These are phyloP conservation scores for Pseudomyrmex gracilis DNA, from an alignment of 1,140 invertebrate species.

Conservation along the genomic window DNA sequence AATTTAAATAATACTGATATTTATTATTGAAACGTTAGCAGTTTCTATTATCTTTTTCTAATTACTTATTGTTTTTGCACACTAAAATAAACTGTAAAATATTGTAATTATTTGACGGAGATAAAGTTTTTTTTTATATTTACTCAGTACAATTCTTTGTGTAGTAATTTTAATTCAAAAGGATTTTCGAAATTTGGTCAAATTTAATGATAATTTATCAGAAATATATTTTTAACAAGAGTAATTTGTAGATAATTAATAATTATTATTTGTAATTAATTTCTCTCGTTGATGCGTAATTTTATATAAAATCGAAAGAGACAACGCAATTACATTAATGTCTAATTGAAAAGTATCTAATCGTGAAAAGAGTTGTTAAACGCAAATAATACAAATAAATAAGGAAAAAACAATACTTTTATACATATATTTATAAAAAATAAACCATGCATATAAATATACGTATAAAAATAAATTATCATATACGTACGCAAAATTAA, in stretches of 20 bases:
- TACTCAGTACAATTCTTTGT: not conserved
- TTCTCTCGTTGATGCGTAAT: constrained; percentile 1
- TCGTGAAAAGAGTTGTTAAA: constrained; percentile 54
- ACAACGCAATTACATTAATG: constrained; percentile 9
- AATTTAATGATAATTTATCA: constrained; percentile 20
- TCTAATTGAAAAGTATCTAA: constrained; percentile 25
- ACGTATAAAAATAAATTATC: constrained; percentile 36
- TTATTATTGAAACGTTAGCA: constrained; percentile 30
- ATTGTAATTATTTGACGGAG: constrained; percentile 12
- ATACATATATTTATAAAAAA: not conserved
- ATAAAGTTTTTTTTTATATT: no score
- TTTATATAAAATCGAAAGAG: constrained; percentile 47
- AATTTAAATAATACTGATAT: constrained; percentile 9
- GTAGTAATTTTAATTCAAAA: not conserved
- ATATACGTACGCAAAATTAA: constrained; percentile 66
- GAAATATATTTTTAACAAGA: constrained; percentile 2
- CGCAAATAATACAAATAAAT: constrained; percentile 69
- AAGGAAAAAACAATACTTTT: constrained; percentile 62
- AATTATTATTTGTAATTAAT: no score
- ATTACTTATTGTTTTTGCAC: not conserved
- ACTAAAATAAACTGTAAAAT: not conserved
- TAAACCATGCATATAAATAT: constrained; percentile 45
- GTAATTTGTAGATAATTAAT: constrained; percentile 42
- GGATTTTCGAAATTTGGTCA: not conserved
- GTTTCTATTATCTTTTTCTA: constrained; percentile 12